Evolutionary conservation across 1,140 invertebrate species (phyloP), one percentile per base, ranked within the genome.

Genomic region (Antheraea mylitta): DNA sequence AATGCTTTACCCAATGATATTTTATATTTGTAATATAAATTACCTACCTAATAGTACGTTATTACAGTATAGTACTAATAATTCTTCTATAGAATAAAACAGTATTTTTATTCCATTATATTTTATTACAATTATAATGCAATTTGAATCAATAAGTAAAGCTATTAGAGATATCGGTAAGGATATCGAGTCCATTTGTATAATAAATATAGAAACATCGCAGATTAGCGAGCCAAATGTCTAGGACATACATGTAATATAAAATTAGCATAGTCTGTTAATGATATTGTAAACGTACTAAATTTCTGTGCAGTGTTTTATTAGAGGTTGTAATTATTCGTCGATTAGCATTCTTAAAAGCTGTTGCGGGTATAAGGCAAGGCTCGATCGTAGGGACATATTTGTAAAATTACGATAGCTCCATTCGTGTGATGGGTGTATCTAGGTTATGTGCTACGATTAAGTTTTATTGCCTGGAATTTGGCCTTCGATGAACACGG

Each of bases 391-490:
- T 76, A 75, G 71, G 70, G 76, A 76, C 80, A 73, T 82, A 79
- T 79, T 77, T 74, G 84, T 69, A 67, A 37, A 64, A 78, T 75
- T 66, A 45, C 79, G 78, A 83, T 80, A 60, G 73, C 73, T 76
- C 71, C 75, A 70, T 71, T 74, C 66, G 75, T 80, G 72, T 74
- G 82, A 81, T 79, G 81, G 73, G 79, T 75, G 73, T 75, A 88
- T 86, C 85, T 87, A 80, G 86, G 86, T 87, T 86, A 86, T 71
- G 78, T 74, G 69, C 72, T 79, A 77, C 80, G 77, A 83, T 86
- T 85, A 82, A 73, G 76, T 85, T 89, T 87, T 86, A 89, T 85
- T 83, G 80, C 80, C 69, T 77, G 78, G 81, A 77, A 80, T 87
- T 79, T 69, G 71, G 77, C 86, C 86, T 89, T 87, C 83, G 73